Conservation (phyloP, 2,888 invertebrate species). For the Dicyrtomina minuta region DNA sequence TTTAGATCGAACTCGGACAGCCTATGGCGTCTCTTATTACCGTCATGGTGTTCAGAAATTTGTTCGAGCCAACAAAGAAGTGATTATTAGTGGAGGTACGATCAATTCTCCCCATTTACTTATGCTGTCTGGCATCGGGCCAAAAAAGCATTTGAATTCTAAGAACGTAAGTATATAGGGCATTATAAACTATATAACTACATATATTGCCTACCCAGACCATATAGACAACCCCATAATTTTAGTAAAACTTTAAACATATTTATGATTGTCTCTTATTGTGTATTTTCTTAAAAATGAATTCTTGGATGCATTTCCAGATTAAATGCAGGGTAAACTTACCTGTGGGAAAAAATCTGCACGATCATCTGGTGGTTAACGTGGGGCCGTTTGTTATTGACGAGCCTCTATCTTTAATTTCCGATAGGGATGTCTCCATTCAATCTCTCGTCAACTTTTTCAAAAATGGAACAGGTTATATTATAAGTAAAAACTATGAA, state of each 20-base stretch:
- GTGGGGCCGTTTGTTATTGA: constrained; percentile 43
- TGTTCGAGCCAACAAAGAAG: constrained; percentile 35
- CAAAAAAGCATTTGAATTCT: constrained; percentile 32
- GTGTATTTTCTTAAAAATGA: background rate
- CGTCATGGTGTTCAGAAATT: constrained; percentile 35
- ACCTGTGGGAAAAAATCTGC: constrained; percentile 46
- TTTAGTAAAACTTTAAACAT: too few species aligned
- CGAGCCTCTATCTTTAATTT: constrained; percentile 36
- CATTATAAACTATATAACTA: too few species aligned
- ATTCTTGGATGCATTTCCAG: constrained; percentile 20
- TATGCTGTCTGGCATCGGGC: constrained; percentile 35
- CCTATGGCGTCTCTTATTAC: constrained; percentile 31
- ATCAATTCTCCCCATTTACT: constrained; percentile 27
- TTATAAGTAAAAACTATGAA: background rate
- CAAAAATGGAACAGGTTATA: constrained; percentile 30
- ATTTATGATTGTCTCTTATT: too few species aligned
- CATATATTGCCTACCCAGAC: too few species aligned
- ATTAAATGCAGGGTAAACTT: constrained; percentile 42
- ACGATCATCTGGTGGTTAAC: constrained; percentile 41
- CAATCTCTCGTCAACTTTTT: constrained; percentile 41
- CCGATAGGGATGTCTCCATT: constrained; percentile 45
- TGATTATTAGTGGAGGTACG: constrained; percentile 34
- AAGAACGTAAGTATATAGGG: constrained; percentile 15
- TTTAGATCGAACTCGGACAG: constrained; percentile 22
- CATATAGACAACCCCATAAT: too few species aligned